Base-by-base conservation (phyloP, 2,113 vertebrate species). In the Colaptes auratus region DNA sequence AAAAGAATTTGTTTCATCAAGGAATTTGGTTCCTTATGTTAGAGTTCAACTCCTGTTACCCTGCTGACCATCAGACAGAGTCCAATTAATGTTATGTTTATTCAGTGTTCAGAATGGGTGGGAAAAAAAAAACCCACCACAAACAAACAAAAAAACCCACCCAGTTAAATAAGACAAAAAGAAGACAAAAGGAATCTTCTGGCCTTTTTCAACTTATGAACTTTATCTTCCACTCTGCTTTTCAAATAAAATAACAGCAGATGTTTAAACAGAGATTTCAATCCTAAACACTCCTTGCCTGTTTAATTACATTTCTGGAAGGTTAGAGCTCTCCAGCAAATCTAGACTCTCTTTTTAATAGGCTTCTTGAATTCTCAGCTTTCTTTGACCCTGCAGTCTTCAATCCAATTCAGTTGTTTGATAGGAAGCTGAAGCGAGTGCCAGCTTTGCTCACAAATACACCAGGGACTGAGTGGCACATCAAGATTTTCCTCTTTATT, bases 271-370 rank as follows among this genome's bases (percentile, higher is more conserved):
- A 90, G 85, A 80, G 48, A 88, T 93, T 95, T 82, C 88, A 91
- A 31, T 15, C 63, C 88, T 73, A 88, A 95, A 86, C 90, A 46
- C 65, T 78, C 35, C 25, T 86, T 82, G 90, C 50, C 55, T 91
- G 48, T 91, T 96, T 97, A 95, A 91, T 92, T 83, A 92, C 44
- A 72, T 90, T 88, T 94, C 88, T 95, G 82, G 85, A 91, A 92
- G 79, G 50, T 75, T 90, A 35, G 48, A 69, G 78, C 79, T 91
- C 46, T 85, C 85, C 69, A 81, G 35, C 48, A 85, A 67, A 36
- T 89, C 65, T 86, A 64, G 72, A 31, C 72, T 87, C 23, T 85
- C 59, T 46, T 93, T 94, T 88, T 72, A 52, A 31, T 7, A 58
- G 64, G 42, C 61, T 56, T n/a, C 73, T 83, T 9, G 11, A 67